Percentiles rank a stretch among this genome's conserved stretches.
Conservation (phyloP, 2,888 invertebrate genomes). For the Caenorhabditis parvicauda region DNA sequence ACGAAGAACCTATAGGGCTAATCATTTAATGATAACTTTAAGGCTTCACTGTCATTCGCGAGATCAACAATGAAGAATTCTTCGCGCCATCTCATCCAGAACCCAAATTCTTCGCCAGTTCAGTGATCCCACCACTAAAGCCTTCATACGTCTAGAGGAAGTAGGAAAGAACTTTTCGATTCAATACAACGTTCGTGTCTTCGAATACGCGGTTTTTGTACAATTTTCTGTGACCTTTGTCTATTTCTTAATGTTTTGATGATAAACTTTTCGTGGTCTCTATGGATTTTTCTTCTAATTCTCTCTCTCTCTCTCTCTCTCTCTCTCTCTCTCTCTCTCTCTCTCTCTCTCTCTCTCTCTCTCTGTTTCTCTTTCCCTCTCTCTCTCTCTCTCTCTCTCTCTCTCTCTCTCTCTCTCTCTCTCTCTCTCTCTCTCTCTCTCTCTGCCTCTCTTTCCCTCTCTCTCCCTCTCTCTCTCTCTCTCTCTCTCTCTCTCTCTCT, state of each 20-base stretch:
- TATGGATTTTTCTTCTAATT: slow-evolving; percentile 11
- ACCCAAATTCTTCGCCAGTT: too few species aligned
- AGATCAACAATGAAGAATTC: too few species aligned
- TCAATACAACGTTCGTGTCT: not conserved
- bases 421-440: slow-evolving; percentile 1
- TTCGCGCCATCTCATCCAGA: too few species aligned
- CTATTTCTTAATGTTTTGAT: not conserved
- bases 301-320: slow-evolving; percentile 15
- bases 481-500: not conserved
- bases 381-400: not conserved
- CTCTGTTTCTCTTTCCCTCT: slow-evolving; percentile 14
- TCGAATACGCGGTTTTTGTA: not conserved
- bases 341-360: not conserved
- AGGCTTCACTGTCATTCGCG: too few species aligned
- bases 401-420: slow-evolving; percentile 6
- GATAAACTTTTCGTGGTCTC: not conserved
- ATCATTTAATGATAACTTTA: too few species aligned
- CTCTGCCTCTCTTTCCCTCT: slow-evolving; percentile 3
- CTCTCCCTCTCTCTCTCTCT: slow-evolving; percentile 9
- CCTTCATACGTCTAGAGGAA: too few species aligned
- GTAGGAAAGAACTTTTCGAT: too few species aligned
- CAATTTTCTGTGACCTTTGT: not conserved
- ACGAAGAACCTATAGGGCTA: too few species aligned
- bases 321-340: slow-evolving; percentile 1
- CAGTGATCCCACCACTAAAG: too few species aligned